Base-by-base conservation (phyloP, 2,797 vertebrate species). In the Petrocephalus sullivani region DNA sequence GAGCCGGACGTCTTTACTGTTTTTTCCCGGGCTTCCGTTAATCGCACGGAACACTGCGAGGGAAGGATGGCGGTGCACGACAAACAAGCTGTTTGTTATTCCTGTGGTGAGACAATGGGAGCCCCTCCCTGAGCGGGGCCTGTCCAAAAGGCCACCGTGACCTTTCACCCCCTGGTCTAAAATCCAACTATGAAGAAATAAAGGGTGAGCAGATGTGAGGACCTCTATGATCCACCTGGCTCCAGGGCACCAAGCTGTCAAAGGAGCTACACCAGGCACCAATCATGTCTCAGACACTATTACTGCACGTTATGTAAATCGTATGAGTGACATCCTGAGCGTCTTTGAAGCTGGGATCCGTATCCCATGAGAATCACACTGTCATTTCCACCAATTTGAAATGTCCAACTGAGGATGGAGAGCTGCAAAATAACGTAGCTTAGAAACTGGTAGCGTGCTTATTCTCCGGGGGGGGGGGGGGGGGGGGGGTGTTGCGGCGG, bases 301-400 rank as follows among this genome's bases (percentile, higher is more conserved):
- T 81, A 81, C 75, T 46, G 41, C 46, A 49, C 41, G 75, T 49
- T 46, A 81, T 81, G 75, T 49, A 81, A 81, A 81, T 81, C n/a
- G 75, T 21, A 81, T 81, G 41, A 81, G 75, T 19, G 46, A 46
- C 19, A 19, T 81, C 14, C 49, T 0, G 19, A 21, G 75, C 0
- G 75, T 46, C 75, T 81, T 81, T 81, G 75, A 81, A 81, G 75
- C 75, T 49, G 75, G 16, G 41, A 81, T 81, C 46, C n/a, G 37
- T 81, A 81, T 81, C 49, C 75, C 75, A 46, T 81, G 41, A 49
- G 41, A 81, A 81, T 81, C 75, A 49, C 37, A 46, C 75, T 0
- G 19, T n/a, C 75, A 81, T 81, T 49, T 81, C 75, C n/a, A 41
- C 19, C 75, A 78, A 81, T 81, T 81, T 81, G 37, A 81, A 46